Percentiles rank a stretch among this genome's conserved stretches.
Conservation (phyloP, 1,140 invertebrate species). For the Papilio dardanus region DNA sequence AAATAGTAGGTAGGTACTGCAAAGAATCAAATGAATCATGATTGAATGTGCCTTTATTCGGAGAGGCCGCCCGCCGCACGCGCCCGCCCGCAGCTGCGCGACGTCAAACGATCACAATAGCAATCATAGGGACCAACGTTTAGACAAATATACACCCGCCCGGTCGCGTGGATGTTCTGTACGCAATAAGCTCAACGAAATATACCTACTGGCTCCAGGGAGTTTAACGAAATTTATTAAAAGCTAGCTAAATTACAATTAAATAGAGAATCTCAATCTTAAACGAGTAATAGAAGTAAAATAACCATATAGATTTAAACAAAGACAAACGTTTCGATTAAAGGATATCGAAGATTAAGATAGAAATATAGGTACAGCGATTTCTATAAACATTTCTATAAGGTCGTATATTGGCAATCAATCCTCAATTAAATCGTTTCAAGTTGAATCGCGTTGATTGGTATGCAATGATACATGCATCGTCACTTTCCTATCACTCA, state of each 20-base stretch:
- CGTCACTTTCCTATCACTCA: background rate
- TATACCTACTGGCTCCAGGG: slow-evolving; percentile 44
- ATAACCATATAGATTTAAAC: slow-evolving; percentile 10
- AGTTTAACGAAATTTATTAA: slow-evolving; percentile 53
- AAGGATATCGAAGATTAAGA: background rate
- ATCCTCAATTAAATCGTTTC: background rate
- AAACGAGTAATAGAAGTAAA: slow-evolving; percentile 22
- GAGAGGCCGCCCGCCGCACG: slow-evolving; percentile 72
- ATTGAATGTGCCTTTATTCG: slow-evolving; percentile 81
- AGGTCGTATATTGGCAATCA: background rate
- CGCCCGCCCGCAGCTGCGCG: slow-evolving; percentile 57
- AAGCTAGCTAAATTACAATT: slow-evolving; percentile 47
- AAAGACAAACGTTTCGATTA: slow-evolving; percentile 1
- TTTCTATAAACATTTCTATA: slow-evolving; percentile 1
- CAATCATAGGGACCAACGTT: slow-evolving; percentile 81
- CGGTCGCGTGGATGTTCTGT: slow-evolving; percentile 62
- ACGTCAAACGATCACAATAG: slow-evolving; percentile 72
- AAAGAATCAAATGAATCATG: slow-evolving; percentile 70
- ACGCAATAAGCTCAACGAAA: slow-evolving; percentile 68
- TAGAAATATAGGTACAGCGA: background rate
- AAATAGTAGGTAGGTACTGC: slow-evolving; percentile 68
- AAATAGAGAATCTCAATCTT: slow-evolving; percentile 34
- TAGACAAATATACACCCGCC: slow-evolving; percentile 79
- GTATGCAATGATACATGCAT: background rate
- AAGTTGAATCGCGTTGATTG: background rate